phyloP scores from a whole-genome alignment of 2,113 vertebrate species.

The Tretioscincus oriximinensis region DNA sequence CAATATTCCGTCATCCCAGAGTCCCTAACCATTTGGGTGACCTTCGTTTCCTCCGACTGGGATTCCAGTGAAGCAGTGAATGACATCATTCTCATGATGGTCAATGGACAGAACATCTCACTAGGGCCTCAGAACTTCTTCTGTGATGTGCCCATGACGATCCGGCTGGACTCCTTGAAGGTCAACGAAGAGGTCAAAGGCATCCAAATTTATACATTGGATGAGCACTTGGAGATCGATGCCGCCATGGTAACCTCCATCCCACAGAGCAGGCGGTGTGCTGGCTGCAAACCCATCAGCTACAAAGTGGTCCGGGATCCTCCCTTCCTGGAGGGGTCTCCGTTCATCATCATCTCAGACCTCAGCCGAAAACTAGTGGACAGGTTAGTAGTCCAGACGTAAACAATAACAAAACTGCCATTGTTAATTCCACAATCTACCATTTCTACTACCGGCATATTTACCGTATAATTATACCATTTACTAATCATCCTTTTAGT shows the following conservation, averaged over 20 bases:
- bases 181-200: constrained; percentile 85
- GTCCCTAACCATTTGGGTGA: constrained; percentile 93
- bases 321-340: constrained; percentile 74
- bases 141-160: constrained; percentile 90
- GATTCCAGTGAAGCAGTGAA: constrained; percentile 87
- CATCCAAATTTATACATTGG: constrained; percentile 94
- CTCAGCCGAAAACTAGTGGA: constrained; percentile 85
- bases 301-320: constrained; percentile 89
- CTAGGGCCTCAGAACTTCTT: constrained; percentile 91
- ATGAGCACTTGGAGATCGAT: constrained; percentile 94
- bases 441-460: too few relatives aligned
- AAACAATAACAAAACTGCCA: too few relatives aligned
- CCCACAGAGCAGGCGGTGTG: constrained; percentile 78
- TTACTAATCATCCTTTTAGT: too few relatives aligned
- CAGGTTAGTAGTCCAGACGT: constrained; percentile 78
- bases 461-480: too few relatives aligned
- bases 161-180: constrained; percentile 80
- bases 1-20: constrained; percentile 84
- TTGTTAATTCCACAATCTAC: not conserved
- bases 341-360: constrained; percentile 77
- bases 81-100: constrained; percentile 87
- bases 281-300: constrained; percentile 79
- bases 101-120: constrained; percentile 86
- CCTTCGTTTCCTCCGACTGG: constrained; percentile 88
- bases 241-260: constrained; percentile 89